These are phyloP conservation scores for Danio tinwini DNA, from an alignment of 2,797 vertebrate species.

Conservation along the genomic window DNA sequence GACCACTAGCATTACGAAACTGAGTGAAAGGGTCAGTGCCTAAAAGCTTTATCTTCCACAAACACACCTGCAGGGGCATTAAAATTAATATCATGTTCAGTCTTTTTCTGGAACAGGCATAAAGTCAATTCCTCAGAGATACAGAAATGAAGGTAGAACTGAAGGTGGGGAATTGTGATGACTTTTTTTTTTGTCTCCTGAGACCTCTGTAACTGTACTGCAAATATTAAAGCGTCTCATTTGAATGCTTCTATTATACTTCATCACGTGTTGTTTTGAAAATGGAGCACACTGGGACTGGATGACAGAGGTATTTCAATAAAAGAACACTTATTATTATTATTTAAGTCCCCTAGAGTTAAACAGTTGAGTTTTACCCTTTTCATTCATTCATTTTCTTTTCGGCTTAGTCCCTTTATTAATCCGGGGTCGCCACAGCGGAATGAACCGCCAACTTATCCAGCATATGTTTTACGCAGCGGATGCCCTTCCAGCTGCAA, in stretches of 20 bases:
- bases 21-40: conserved; percentile 17
- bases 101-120: conserved; percentile 30
- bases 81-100: conserved; percentile 18
- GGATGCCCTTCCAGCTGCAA: too few relatives aligned
- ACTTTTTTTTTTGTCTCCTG: not conserved
- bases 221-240: not conserved
- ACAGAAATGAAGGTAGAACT: conserved; percentile 6
- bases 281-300: not conserved
- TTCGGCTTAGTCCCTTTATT: too few relatives aligned
- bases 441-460: too few relatives aligned
- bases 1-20: conserved; percentile 48
- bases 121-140: not conserved
- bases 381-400: too few relatives aligned
- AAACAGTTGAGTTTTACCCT: too few relatives aligned
- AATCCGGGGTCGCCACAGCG: too few relatives aligned
- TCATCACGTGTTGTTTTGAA: not conserved
- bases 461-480: too few relatives aligned
- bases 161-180: not conserved
- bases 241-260: not conserved
- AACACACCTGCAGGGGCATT: conserved; percentile 23
- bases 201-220: not conserved
- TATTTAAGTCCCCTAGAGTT: not conserved
- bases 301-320: not conserved
- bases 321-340: not conserved
- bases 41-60: conserved; percentile 19